Evolutionary conservation across 2,113 vertebrate species (phyloP).

Genomic region (Lipophrys pholis): DNA sequence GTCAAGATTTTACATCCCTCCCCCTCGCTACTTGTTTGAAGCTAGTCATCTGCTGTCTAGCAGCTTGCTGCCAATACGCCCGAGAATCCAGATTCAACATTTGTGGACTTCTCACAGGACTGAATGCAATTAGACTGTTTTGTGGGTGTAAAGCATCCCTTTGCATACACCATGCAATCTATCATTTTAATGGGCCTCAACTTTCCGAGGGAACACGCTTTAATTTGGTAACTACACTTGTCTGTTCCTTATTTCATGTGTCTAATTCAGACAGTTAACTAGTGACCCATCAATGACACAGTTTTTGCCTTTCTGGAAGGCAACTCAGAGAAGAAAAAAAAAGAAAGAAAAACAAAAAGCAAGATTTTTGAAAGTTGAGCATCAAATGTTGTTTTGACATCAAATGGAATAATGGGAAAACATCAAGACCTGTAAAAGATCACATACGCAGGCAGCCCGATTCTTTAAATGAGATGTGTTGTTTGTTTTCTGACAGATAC

Average conservation of each 20-base stretch:
- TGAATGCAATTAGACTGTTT: constrained; percentile 83
- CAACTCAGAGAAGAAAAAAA: constrained; percentile 24
- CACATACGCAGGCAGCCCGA: constrained; percentile 24
- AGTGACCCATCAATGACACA: constrained; percentile 51
- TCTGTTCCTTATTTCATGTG: constrained; percentile 55
- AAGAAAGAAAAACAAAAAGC: constrained; percentile 29
- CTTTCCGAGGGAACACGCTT: constrained; percentile 65
- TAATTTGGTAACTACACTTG: constrained; percentile 74
- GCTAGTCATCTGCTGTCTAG: constrained; percentile 79
- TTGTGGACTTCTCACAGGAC: constrained; percentile 77
- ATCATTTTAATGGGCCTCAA: constrained; percentile 83
- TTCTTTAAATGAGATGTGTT: constrained; percentile 59
- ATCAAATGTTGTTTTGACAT: constrained; percentile 67
- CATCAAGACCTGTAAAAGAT: constrained; percentile 54
- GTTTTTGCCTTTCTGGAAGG: constrained; percentile 41
- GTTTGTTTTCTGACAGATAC: constrained; percentile 53
- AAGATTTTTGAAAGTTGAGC: constrained; percentile 54
- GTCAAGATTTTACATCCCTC: constrained; percentile 82
- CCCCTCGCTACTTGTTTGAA: constrained; percentile 73
- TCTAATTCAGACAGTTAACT: constrained; percentile 67
- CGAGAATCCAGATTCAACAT: constrained; percentile 79
- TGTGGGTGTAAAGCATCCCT: constrained; percentile 75
- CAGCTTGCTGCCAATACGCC: constrained; percentile 79
- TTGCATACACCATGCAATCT: constrained; percentile 77
- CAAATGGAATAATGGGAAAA: constrained; percentile 63